phyloP scores from a whole-genome alignment of 1,140 invertebrate species.

The Eriocheir sinensis region DNA sequence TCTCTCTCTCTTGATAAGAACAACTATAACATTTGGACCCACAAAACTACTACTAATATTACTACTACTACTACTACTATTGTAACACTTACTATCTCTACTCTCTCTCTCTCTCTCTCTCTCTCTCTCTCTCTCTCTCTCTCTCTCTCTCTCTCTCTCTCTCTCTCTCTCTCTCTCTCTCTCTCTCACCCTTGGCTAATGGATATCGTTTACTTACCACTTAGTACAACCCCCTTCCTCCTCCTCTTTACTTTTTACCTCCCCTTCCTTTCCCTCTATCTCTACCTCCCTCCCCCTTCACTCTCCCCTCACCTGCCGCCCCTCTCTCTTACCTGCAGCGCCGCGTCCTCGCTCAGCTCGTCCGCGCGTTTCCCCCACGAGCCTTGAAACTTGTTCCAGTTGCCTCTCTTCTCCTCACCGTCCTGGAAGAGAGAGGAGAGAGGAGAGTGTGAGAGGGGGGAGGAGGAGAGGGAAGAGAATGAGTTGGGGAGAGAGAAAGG shows the following conservation, averaged over 20 bases:
- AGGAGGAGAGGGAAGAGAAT: no score
- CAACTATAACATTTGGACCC: no score
- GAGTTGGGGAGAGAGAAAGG: no score
- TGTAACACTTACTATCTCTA: neutral
- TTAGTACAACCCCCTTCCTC: neutral
- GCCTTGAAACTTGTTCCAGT: conserved; percentile 67
- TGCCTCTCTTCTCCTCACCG: conserved; percentile 36
- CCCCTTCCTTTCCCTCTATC: neutral
- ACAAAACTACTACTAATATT: no score
- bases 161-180: neutral
- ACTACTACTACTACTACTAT: no score
- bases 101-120: no score
- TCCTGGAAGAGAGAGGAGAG: neutral
- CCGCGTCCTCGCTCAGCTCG: neutral
- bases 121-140: neutral
- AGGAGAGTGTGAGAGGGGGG: neutral
- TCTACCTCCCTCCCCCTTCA: neutral
- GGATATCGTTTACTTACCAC: no score
- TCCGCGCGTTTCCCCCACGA: conserved; percentile 63
- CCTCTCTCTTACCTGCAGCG: neutral
- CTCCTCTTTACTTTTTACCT: neutral
- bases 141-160: neutral
- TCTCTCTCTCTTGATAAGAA: neutral
- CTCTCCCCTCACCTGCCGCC: neutral
- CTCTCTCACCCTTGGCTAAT: neutral